Conservation (phyloP, 2,888 invertebrate genomes). For the Lysandra coridon region DNA sequence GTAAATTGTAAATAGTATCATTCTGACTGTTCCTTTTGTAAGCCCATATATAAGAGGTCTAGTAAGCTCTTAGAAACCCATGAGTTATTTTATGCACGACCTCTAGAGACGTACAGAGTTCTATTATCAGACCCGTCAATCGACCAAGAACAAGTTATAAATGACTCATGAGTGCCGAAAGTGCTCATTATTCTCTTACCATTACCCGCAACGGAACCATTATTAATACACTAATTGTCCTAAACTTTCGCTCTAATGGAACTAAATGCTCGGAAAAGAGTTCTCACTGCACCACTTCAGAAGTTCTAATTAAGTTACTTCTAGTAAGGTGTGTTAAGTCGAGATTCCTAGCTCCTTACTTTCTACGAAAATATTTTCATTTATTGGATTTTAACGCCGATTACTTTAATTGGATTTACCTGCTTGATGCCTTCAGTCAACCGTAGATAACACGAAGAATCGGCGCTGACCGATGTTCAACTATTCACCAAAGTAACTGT, state of each 20-base stretch:
- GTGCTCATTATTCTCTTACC: background rate
- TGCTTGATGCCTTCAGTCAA: background rate
- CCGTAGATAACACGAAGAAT: background rate
- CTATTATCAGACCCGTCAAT: background rate
- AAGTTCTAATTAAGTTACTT: conserved; percentile 3
- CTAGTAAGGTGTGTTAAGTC: background rate
- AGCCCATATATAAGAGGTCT: background rate
- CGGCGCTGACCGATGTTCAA: background rate
- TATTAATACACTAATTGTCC: conserved; percentile 17
- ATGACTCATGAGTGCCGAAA: conserved; percentile 3
- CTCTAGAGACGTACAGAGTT: background rate
- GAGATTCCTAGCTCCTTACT: background rate
- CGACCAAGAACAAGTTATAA: background rate
- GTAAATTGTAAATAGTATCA: too few relatives aligned
- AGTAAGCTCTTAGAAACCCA: too few relatives aligned
- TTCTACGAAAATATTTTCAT: background rate
- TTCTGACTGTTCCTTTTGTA: too few relatives aligned
- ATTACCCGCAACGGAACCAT: conserved; percentile 4
- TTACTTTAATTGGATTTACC: conserved; percentile 5
- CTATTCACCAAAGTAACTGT: background rate
- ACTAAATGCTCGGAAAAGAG: background rate
- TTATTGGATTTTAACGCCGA: conserved; percentile 8
- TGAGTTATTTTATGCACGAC: too few relatives aligned
- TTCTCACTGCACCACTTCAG: background rate
- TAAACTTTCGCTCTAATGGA: conserved; percentile 21